These are phyloP conservation scores for Carduelis carduelis DNA, from an alignment of 2,797 vertebrate genomes.

Conservation along the genomic window DNA sequence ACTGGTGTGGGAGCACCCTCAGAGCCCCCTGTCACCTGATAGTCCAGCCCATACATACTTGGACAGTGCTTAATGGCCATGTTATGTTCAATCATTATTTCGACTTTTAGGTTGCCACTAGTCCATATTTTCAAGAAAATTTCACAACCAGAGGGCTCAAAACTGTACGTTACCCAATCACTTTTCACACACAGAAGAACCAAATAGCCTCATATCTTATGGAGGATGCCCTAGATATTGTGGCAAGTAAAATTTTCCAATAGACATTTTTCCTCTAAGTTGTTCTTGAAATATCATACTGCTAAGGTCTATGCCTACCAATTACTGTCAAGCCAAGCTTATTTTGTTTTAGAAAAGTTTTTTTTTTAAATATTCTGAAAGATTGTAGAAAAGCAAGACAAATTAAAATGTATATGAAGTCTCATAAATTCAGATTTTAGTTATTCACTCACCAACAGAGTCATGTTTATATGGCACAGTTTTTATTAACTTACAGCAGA, in stretches of 20 bases:
- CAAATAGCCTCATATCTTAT: not conserved
- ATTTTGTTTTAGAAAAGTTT: not conserved
- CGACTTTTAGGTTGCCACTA: not conserved
- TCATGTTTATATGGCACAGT: not conserved
- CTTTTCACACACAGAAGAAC: not conserved
- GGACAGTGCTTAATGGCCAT: not conserved
- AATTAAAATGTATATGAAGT: not conserved
- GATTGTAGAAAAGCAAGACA: not conserved
- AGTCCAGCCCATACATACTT: not conserved
- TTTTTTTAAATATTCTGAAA: not conserved
- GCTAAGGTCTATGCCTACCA: not conserved
- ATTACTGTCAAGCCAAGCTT: not conserved
- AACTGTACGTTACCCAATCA: not conserved
- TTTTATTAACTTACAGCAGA: conserved; percentile 12
- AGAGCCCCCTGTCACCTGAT: not conserved
- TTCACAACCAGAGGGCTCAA: not conserved
- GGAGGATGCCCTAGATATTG: not conserved
- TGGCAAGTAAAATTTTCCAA: not conserved
- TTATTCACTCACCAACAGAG: not conserved
- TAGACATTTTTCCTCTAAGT: not conserved
- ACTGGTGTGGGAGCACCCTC: not conserved
- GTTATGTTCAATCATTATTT: not conserved
- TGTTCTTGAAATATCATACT: not conserved
- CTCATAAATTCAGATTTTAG: not conserved
- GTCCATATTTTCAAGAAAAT: not conserved